These are phyloP conservation scores for Hydrochoerus hydrochaeris DNA, from an alignment of 2,113 vertebrate genomes.

Conservation along the genomic window DNA sequence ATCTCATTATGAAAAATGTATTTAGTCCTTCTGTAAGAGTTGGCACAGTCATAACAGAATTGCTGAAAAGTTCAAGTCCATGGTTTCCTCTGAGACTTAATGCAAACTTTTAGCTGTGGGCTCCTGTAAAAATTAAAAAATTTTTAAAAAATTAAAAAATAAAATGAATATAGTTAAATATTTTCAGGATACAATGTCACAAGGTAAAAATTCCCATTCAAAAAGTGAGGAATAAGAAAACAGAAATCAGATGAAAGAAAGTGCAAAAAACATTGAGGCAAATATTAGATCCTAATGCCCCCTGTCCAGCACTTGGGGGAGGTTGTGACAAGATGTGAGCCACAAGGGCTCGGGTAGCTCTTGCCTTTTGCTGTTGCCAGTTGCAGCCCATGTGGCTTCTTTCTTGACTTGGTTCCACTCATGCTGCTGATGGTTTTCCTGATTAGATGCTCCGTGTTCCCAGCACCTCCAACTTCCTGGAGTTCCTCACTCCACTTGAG, in stretches of 20 bases:
- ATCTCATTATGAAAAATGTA: not conserved
- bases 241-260: not conserved
- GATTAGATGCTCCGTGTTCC: not conserved
- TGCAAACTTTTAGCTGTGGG: not conserved
- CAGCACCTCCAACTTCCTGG: not conserved
- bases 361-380: not conserved
- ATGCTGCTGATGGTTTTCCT: not conserved
- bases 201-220: not conserved
- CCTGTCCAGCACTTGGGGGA: not conserved
- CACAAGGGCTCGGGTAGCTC: not conserved
- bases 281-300: not conserved
- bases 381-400: not conserved
- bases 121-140: not conserved
- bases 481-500: not conserved
- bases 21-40: not conserved
- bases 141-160: too few species aligned
- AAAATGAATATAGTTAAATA: not conserved
- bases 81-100: not conserved
- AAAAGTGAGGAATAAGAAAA: not conserved
- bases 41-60: not conserved
- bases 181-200: not conserved
- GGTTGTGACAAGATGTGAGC: not conserved
- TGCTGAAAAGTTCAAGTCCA: not conserved
- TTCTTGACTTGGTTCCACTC: not conserved
- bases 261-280: not conserved